These are phyloP conservation scores for Teleiodes luculella DNA, from an alignment of 2,888 invertebrate genomes.

Conservation along the genomic window DNA sequence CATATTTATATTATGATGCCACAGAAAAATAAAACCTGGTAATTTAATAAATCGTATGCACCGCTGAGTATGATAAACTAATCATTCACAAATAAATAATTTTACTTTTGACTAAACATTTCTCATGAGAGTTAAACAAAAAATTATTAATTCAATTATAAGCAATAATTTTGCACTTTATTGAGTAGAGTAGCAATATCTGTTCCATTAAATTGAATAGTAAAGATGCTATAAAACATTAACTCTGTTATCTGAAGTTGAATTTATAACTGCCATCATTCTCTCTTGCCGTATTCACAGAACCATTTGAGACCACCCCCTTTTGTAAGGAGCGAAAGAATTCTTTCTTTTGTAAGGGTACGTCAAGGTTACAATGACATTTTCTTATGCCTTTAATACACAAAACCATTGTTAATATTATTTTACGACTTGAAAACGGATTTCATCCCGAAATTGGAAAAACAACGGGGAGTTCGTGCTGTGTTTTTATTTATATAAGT, in stretches of 20 bases:
- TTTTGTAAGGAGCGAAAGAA: conserved; percentile 26
- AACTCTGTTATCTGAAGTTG: conserved; percentile 11
- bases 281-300: conserved; percentile 10
- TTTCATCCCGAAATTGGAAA: not conserved
- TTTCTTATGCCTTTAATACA: conserved; percentile 28
- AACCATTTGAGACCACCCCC: conserved; percentile 41
- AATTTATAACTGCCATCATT: conserved; percentile 22
- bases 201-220: not conserved
- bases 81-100: no score
- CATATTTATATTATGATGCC: no score
- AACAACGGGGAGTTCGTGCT: not conserved
- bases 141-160: no score
- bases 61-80: no score
- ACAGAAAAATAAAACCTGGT: no score
- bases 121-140: no score
- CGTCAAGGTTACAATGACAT: conserved; percentile 26
- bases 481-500: no score
- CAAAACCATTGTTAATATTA: conserved; percentile 11
- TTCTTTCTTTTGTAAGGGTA: conserved; percentile 4
- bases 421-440: not conserved
- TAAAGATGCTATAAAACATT: conserved; percentile 14
- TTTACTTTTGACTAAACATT: no score
- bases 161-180: not conserved
- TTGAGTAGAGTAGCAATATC: not conserved
- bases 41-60: no score